Percentiles rank a stretch among this genome's conserved stretches.
Conservation (phyloP, 2,888 invertebrate genomes). For the Branchellion lobata region DNA sequence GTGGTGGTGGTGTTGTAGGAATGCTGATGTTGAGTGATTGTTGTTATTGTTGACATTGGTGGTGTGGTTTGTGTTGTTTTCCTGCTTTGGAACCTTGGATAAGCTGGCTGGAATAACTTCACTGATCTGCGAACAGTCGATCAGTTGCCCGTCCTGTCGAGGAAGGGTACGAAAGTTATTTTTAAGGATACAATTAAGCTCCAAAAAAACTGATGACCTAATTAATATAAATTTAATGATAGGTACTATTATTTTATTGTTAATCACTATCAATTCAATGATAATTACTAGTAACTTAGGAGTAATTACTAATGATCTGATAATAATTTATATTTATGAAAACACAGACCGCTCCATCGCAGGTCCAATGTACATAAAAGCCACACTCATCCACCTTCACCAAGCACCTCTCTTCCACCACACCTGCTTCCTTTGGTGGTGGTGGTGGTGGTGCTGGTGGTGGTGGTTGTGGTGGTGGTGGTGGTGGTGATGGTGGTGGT, state of each 20-base stretch:
- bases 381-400: slow-evolving; percentile 96
- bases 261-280: not conserved
- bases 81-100: slow-evolving; percentile 89
- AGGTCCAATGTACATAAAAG: slow-evolving; percentile 98
- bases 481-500: not conserved
- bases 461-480: too few relatives aligned
- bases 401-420: slow-evolving; percentile 80
- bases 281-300: not conserved
- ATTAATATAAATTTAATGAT: not conserved
- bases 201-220: too few relatives aligned
- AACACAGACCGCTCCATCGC: slow-evolving; percentile 83
- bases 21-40: too few relatives aligned
- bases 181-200: too few relatives aligned
- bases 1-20: too few relatives aligned
- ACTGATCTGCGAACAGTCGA: slow-evolving; percentile 96
- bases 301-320: not conserved
- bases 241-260: not conserved
- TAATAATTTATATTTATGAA: not conserved
- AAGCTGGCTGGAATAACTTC: slow-evolving; percentile 89
- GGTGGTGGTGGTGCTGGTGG: not conserved
- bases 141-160: slow-evolving; percentile 92
- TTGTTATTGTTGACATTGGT: too few relatives aligned
- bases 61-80: too few relatives aligned
- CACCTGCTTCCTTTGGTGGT: slow-evolving; percentile 79
- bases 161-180: too few relatives aligned